Base-by-base conservation (phyloP, 2,888 invertebrate species). In the Macropis europaea region DNA sequence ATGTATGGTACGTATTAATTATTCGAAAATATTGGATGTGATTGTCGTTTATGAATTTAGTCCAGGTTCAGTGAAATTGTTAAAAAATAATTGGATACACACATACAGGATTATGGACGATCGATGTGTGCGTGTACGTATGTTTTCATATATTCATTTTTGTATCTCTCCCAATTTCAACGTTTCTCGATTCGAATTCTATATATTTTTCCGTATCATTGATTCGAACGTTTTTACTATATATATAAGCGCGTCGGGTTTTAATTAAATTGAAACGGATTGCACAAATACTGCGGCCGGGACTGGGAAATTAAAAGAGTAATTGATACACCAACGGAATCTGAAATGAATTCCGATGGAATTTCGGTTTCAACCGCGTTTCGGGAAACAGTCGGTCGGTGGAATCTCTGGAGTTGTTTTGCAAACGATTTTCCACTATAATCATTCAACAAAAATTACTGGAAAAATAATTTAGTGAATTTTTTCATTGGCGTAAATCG, bases 181-280 rank as follows among this genome's bases (percentile, higher is more conserved):
- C 7, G 38, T 13, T 22, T 38, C 30, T 0, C 38, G 38, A 28
- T 62, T 47, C 19, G 19, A 40, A 47, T 64, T 64, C 28, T 24
- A 11, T 9, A n/a, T 17, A 34, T 63, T 48, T 56, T 30, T 36
- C 11, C 24, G 11, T 40, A 38, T 22, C 17, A 26, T 5, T 13
- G 28, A n/a, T 22, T 43, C 50, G 22, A 26, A 3, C 34, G 24
- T 38, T 62, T 53, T 40, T 22, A 9, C 48, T 15, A 6, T 7
- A 34, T n/a, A n/a, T 36, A 30, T 11, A 32, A 34, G 22, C 42
- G 38, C 15, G 36, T 11, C 32, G 28, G 17, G 24, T 19, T 68
- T 70, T 59, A 60, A 73, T 73, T 70, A 63, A 70, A 64, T 59
- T 43, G 48, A 40, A 54, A 59, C 54, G 38, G 34, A 54, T 53